Evolutionary conservation across 2,888 invertebrate genomes (phyloP).

Genomic region (Campopleginae sp.): DNA sequence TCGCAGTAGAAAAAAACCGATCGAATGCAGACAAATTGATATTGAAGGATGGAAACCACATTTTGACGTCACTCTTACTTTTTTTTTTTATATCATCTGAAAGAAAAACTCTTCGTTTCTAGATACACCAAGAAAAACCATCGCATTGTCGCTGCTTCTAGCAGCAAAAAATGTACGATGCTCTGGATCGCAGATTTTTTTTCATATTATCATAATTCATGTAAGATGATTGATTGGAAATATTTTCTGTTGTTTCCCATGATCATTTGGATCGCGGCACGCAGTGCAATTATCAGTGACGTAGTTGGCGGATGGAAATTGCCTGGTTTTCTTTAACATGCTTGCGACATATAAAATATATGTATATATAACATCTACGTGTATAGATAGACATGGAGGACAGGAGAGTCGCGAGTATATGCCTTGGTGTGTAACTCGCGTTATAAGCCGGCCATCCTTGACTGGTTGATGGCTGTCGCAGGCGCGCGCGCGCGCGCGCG

Average conservation of each 20-base stretch:
- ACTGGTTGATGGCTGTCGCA: constrained; percentile 72
- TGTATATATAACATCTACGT: constrained; percentile 20
- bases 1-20: neutral
- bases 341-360: constrained; percentile 40
- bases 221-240: neutral
- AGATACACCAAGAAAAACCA: neutral
- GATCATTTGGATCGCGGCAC: constrained; percentile 3
- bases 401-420: constrained; percentile 30
- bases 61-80: neutral
- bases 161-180: neutral
- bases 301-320: constrained; percentile 78
- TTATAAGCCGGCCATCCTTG: constrained; percentile 80
- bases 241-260: neutral
- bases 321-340: constrained; percentile 65
- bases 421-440: constrained; percentile 60
- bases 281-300: constrained; percentile 66
- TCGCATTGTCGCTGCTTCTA: neutral
- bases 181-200: neutral
- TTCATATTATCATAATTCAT: neutral
- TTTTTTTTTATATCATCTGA: neutral
- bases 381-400: constrained; percentile 24
- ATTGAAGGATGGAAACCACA: neutral
- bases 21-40: neutral
- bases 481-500: constrained; percentile 37
- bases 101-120: neutral